Evolutionary conservation across 2,888 invertebrate species (phyloP), one percentile per base, ranked within the genome.

Genomic region (Saturnia pavonia): DNA sequence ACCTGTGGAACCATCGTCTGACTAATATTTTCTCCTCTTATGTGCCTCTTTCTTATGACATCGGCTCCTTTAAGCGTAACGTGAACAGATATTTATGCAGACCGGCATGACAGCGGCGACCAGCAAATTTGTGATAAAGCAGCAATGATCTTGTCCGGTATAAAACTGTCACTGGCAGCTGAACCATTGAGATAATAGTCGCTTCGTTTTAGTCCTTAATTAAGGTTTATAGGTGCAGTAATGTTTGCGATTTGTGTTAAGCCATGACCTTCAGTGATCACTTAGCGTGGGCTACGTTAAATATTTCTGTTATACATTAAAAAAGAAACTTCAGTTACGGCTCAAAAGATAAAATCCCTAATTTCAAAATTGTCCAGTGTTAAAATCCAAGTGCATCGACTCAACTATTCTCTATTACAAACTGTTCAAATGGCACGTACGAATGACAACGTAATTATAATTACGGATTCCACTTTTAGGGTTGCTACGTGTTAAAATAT

Each of bases 391-490:
- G 25, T 63, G 69, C 54, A 57, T 34, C 54, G 11, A n/a, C 12
- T 27, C 27, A 40, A 22, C 68, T 60, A 75, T 74, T 78, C 80
- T 84, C 84, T 81, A 87, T 87, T 84, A 84, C 78, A 76, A 78
- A 76, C 85, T 81, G 77, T 88, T 85, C 87, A 82, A 81, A 78
- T 81, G 78, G 78, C 81, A 77, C 78, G 79, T 76, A 76, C 80
- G 77, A 80, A 82, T 86, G 85, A 85, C 87, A 86, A 85, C 88
- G 80, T 87, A 86, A 88, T 86, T 85, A 87, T 85, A 87, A 85
- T 88, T 85, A 85, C 74, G 70, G 74, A 75, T 72, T 73, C 72
- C 60, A 48, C 19, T 8, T 40, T 42, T 40, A 22, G 70, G 66
- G 70, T 70, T 70, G 43, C 54, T 51, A 70, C 25, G 25, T 27